These are phyloP conservation scores for Conger conger DNA, from an alignment of 2,113 vertebrate species.

Conservation along the genomic window DNA sequence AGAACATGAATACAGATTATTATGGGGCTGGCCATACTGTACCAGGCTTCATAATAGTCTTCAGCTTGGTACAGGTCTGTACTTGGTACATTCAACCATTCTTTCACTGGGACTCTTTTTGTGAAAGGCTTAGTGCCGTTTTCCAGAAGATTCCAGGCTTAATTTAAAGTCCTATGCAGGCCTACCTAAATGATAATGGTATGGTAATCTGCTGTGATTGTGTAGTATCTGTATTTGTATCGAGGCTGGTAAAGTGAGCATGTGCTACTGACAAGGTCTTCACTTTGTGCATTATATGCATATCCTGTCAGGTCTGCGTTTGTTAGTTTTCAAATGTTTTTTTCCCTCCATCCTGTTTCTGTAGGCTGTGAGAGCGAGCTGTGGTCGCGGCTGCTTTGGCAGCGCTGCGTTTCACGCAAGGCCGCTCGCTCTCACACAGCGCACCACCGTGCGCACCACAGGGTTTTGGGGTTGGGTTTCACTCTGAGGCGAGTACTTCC, in stretches of 20 bases:
- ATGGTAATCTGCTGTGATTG: background rate
- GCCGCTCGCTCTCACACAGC: background rate
- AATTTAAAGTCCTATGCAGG: background rate
- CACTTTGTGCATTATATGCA: background rate
- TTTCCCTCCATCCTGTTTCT: conserved; percentile 2
- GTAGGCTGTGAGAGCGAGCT: background rate
- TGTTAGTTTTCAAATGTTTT: background rate
- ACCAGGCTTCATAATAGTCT: background rate
- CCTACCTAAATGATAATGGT: background rate
- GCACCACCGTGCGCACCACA: too few species aligned
- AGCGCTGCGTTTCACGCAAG: background rate
- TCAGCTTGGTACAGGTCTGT: background rate
- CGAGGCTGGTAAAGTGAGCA: background rate
- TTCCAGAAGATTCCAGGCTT: background rate
- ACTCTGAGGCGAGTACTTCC: too few species aligned
- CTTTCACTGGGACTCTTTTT: background rate
- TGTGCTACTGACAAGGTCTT: background rate
- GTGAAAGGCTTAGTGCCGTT: background rate
- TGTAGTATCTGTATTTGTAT: background rate
- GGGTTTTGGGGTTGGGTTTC: background rate
- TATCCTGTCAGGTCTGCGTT: conserved; percentile 7
- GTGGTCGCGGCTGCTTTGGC: background rate
- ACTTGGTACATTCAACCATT: background rate
- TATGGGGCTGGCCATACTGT: background rate
- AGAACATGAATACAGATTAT: background rate